These are phyloP conservation scores for Leistus spinibarbis DNA, from an alignment of 2,888 invertebrate species.

Conservation along the genomic window DNA sequence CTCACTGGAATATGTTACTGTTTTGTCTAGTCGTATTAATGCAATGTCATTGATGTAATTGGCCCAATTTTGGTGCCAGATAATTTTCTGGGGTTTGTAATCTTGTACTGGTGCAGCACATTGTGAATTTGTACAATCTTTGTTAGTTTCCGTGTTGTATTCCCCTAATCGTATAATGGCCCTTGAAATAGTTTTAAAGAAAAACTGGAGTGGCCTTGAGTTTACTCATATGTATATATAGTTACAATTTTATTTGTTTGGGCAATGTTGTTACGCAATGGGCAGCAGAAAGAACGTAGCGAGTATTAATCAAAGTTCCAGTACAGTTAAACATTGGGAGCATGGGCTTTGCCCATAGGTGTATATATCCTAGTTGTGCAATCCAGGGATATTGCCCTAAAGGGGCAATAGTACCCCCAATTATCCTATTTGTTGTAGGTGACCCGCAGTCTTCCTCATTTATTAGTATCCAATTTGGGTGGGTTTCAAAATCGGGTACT, in stretches of 20 bases:
- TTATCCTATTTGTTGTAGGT: slow-evolving; percentile 61
- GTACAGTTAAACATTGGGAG: slow-evolving; percentile 52
- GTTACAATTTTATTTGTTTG: not conserved
- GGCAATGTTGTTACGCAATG: slow-evolving; percentile 52
- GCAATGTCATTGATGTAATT: too few relatives aligned
- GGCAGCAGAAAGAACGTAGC: slow-evolving; percentile 57
- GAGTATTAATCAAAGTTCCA: slow-evolving; percentile 54
- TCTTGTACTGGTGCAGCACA: slow-evolving; percentile 57
- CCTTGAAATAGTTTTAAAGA: too few relatives aligned
- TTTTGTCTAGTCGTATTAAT: too few relatives aligned
- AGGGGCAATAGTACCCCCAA: slow-evolving; percentile 65
- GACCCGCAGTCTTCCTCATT: slow-evolving; percentile 8
- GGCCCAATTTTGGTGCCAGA: slow-evolving; percentile 50
- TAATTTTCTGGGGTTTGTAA: slow-evolving; percentile 48
- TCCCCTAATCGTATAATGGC: slow-evolving; percentile 48
- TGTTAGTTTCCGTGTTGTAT: slow-evolving; percentile 43
- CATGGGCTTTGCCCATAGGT: slow-evolving; percentile 44
- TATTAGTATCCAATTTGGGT: slow-evolving; percentile 16
- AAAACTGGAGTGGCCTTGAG: too few relatives aligned
- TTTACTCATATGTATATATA: not conserved
- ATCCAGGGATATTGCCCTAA: slow-evolving; percentile 71
- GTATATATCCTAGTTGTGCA: slow-evolving; percentile 62
- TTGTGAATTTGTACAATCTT: slow-evolving; percentile 47
- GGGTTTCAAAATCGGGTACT: too few relatives aligned
- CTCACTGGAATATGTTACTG: too few relatives aligned